phyloP scores from a whole-genome alignment of 2,888 invertebrate genomes.

The Yponomeuta plumbellus region DNA sequence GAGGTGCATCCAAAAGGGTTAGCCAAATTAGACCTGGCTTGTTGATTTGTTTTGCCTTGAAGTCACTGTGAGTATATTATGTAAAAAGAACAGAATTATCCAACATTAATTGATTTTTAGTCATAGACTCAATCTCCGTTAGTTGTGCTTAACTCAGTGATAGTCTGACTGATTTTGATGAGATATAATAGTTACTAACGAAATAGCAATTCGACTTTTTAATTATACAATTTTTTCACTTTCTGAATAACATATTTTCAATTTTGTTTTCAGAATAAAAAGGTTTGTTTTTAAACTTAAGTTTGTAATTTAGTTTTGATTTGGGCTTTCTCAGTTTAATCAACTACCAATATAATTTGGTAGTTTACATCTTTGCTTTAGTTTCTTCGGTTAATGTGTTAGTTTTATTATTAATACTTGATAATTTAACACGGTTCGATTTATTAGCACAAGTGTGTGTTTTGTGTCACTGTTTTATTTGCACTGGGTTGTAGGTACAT shows the following conservation, averaged over 20 bases:
- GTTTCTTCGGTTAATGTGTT: background rate
- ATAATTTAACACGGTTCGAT: background rate
- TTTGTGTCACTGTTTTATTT: background rate
- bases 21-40: no score
- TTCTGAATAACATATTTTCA: constrained; percentile 22
- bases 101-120: no score
- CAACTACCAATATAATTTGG: background rate
- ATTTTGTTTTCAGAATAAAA: constrained; percentile 65
- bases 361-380: constrained; percentile 16
- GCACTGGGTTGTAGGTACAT: background rate
- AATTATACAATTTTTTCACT: constrained; percentile 8
- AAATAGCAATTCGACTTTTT: no score
- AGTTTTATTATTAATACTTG: background rate
- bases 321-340: background rate
- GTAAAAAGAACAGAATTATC: no score
- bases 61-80: no score
- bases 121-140: no score
- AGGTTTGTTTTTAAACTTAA: constrained; percentile 47
- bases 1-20: no score
- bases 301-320: background rate
- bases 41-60: no score
- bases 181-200: no score
- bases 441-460: background rate
- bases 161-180: no score
- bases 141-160: no score